Evolutionary conservation across 2,113 vertebrate genomes (phyloP), one percentile per base, ranked within the genome.

Genomic region (Hippocampus barbouri): DNA sequence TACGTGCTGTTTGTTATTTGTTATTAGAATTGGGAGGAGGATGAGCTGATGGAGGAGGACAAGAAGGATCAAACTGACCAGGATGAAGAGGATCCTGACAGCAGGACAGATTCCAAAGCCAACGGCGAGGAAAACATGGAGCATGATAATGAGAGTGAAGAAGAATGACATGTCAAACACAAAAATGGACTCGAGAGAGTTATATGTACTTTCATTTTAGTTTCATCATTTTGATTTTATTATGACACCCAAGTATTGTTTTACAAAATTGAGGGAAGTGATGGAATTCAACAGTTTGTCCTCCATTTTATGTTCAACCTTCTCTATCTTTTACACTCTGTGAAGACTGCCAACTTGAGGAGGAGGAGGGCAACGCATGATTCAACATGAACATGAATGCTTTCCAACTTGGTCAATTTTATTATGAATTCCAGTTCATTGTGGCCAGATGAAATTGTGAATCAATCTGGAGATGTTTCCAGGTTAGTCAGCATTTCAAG

Each of bases 101-200:
- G 79, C 87, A 88, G 90, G 73, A 92, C 90, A 77, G 94, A 96
- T 79, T 95, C 95, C 78, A 97, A 96, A 89, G 88, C 94, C 2
- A 98, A 96, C 34, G 96, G 96, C 14, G 97, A 98, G 79, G 98
- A 96, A 49, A 96, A 98, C 81, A 92, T 95, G 89, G 96, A 99
- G 66, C 93, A 93, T 18, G 96, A 92, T 66, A 96, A 97, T 2
- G 96, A 95, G 90, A 98, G 97, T 51, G 97, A 98, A 91, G 96
- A 98, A 84, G 97, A 99, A 85, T 98, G 91, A 93, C 75, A 69
- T 62, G 64, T 73, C 60, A 62, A 64, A 79, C 67, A 72, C 34
- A 34, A 68, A 82, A 73, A 89, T 62, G 88, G 89, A 89, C 87
- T 70, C 81, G 73, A 88, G 84, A 90, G 85, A 90, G 89, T 91